Conservation (phyloP, 2,888 invertebrate genomes). For the Drosophila cyrtoloma region DNA sequence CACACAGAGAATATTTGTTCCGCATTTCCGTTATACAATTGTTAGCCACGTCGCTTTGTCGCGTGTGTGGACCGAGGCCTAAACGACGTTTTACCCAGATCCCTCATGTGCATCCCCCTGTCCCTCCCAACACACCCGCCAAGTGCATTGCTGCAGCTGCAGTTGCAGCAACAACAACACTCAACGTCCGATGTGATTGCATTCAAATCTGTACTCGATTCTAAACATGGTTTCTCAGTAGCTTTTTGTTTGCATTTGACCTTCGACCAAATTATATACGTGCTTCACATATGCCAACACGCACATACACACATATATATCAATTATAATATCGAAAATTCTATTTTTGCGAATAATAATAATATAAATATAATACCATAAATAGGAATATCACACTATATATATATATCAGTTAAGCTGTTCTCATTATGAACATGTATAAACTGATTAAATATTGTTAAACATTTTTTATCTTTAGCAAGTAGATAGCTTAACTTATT, state of each 20-base stretch:
- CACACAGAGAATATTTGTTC: constrained; percentile 41
- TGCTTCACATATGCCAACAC: constrained; percentile 10
- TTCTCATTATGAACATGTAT: not conserved
- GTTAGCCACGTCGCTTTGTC: constrained; percentile 44
- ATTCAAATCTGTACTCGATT: constrained; percentile 50
- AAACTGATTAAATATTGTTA: not conserved
- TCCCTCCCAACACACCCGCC: not conserved
- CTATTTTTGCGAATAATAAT: not conserved
- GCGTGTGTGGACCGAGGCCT: constrained; percentile 64
- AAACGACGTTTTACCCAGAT: constrained; percentile 54
- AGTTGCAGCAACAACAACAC: constrained; percentile 5
- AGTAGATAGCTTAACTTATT: not conserved
- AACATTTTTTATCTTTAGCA: not conserved
- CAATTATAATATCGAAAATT: not conserved
- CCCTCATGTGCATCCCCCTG: not conserved
- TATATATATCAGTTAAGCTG: not conserved
- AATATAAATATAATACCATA: not conserved
- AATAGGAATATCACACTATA: no score
- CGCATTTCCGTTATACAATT: constrained; percentile 65
- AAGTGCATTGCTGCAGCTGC: constrained; percentile 38
- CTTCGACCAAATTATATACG: constrained; percentile 49
- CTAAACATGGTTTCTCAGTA: constrained; percentile 41
- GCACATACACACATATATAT: not conserved
- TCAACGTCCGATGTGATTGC: constrained; percentile 19
- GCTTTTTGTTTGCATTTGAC: constrained; percentile 32